Base-by-base conservation (phyloP, 1,140 invertebrate species). In the Vollenhovia emeryi region DNA sequence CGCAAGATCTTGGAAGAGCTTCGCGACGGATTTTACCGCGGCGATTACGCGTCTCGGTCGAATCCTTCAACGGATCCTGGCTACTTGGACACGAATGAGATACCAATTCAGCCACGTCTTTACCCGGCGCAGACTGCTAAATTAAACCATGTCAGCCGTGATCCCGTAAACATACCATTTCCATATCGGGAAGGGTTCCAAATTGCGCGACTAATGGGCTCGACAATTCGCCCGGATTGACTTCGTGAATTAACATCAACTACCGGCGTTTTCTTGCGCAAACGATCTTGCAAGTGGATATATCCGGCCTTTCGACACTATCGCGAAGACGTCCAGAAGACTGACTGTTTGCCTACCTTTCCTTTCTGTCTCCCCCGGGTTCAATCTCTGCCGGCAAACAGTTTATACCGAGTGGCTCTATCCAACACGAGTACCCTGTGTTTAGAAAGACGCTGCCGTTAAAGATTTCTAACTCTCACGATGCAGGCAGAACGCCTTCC, bases 81-180 rank as follows among this genome's bases (percentile, higher is more conserved):
- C 18, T 50, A 55, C 18, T 55, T 33, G 11, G 78, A 71, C 52
- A 66, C 5, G 5, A 64, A 78, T 85, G 45, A 50, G 69, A 87
- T 90, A 78, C 50, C 71, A 71, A 86, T 86, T 62, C 52, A 43
- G 48, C 64, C 33, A 15, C 45, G 57, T 73, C 69, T 55, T 78
- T 60, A 52, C 43, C 27, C 50, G 24, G 11, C 3, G 60, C n/a
- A 75, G 50, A 50, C 73, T 80, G 86, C 86, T 90, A 88, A 89
- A 90, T 90, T 89, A 88, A 90, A 90, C 84, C 87, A 87, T 86
- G 68, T 87, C 87, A 87, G 80, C 79, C 87, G 82, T 91, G 82
- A 91, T 91, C 86, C 73, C 86, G 91, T 91, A 92, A 92, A 92
- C 90, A 92, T 84, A 90, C 55, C 87, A 91, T 91, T 91, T 90